Percentiles rank a stretch among this genome's conserved stretches.
Conservation (phyloP, 2,888 invertebrate species). For the Hypercompe scribonia region DNA sequence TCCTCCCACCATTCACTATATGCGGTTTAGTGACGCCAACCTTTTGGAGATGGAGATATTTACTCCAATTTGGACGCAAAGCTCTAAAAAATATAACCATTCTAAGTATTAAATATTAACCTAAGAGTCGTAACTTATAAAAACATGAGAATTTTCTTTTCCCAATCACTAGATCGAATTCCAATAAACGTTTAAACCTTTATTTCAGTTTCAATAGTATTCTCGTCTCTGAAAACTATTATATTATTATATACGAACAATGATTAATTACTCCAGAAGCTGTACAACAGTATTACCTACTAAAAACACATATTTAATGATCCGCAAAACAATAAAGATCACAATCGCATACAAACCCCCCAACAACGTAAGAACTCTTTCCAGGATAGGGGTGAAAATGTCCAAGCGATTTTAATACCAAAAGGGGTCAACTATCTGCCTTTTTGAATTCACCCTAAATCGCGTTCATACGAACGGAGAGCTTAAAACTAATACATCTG, state of each 20-base stretch:
- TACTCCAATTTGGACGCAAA: background rate
- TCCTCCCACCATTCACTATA: background rate
- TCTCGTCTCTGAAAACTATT: background rate
- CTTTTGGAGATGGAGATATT: background rate
- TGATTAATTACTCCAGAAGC: slow-evolving; percentile 11
- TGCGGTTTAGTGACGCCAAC: background rate
- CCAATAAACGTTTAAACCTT: no score
- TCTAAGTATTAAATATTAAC: background rate
- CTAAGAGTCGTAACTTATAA: background rate
- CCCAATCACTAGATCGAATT: no score
- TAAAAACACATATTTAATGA: slow-evolving; percentile 31
- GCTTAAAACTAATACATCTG: slow-evolving; percentile 86
- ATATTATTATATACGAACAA: background rate
- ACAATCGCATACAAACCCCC: slow-evolving; percentile 46
- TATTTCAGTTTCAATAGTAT: background rate
- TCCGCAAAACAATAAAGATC: slow-evolving; percentile 41
- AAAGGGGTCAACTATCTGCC: slow-evolving; percentile 73
- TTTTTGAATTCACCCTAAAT: slow-evolving; percentile 73
- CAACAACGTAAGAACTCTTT: slow-evolving; percentile 46
- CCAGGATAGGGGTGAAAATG: slow-evolving; percentile 50
- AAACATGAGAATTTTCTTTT: no score
- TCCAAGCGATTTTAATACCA: slow-evolving; percentile 69
- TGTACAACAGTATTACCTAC: slow-evolving; percentile 11
- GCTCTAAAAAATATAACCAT: background rate
- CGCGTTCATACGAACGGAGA: slow-evolving; percentile 77